These are phyloP conservation scores for Drosophila saltans DNA, from an alignment of 1,140 invertebrate genomes.

Conservation along the genomic window DNA sequence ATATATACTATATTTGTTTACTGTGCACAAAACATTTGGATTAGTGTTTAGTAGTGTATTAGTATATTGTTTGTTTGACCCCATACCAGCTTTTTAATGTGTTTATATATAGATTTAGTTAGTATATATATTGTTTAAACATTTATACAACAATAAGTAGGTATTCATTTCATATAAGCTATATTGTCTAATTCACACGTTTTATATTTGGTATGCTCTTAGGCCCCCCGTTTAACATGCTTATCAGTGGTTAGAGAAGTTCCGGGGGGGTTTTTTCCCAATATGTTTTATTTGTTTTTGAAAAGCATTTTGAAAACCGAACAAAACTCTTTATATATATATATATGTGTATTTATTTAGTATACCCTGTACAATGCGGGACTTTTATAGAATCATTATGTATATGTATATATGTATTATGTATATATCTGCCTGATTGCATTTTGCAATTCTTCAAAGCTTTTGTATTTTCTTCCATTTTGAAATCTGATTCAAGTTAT, in stretches of 20 bases:
- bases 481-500: slow-evolving; percentile 16
- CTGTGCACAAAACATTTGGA: slow-evolving; percentile 75
- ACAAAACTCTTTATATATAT: slow-evolving; percentile 40
- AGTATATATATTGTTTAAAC: slow-evolving; percentile 21
- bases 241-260: not conserved
- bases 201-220: slow-evolving; percentile 58
- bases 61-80: slow-evolving; percentile 78
- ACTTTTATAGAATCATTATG: not conserved
- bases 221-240: slow-evolving; percentile 30
- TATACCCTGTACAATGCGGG: slow-evolving; percentile 6
- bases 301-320: slow-evolving; percentile 64
- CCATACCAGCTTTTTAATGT: slow-evolving; percentile 82
- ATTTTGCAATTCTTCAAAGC: slow-evolving; percentile 80
- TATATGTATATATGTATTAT: not conserved
- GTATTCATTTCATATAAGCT: slow-evolving; percentile 53
- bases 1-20: slow-evolving; percentile 29
- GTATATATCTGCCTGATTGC: slow-evolving; percentile 65
- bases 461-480: not conserved
- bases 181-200: slow-evolving; percentile 83
- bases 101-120: slow-evolving; percentile 16
- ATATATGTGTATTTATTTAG: not conserved
- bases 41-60: slow-evolving; percentile 49
- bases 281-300: slow-evolving; percentile 43
- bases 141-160: slow-evolving; percentile 53
- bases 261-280: slow-evolving; percentile 33